A percentile compares a stretch with the other conserved stretches of the same genome.
Conservation (phyloP, 1,140 invertebrate genomes). For the Drosophila tropicalis region DNA sequence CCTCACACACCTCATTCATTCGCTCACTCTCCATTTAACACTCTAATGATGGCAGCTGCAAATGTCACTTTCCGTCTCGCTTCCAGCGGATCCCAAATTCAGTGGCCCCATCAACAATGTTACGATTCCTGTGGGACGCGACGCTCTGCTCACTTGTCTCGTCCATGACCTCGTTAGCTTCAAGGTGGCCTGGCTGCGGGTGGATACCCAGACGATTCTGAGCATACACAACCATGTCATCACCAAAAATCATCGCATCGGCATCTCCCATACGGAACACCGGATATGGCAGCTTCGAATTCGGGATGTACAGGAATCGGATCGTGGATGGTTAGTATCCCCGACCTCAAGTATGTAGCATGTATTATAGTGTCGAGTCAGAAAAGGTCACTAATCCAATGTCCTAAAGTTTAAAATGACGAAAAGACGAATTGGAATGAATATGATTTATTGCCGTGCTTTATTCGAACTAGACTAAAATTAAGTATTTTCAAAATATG, state of each 20-base stretch:
- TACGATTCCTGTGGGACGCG: conserved; percentile 90
- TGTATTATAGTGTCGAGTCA: too few relatives aligned
- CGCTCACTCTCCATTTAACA: conserved; percentile 55
- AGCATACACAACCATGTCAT: conserved; percentile 94
- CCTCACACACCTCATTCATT: neutral
- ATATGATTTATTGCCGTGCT: too few relatives aligned
- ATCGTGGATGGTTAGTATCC: conserved; percentile 87
- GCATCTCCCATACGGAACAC: conserved; percentile 91
- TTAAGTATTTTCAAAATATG: too few relatives aligned
- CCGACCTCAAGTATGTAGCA: conserved; percentile 84
- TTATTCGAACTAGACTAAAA: too few relatives aligned
- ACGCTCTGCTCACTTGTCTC: conserved; percentile 90
- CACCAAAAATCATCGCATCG: conserved; percentile 93
- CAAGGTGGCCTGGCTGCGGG: conserved; percentile 94
- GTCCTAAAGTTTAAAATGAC: too few relatives aligned
- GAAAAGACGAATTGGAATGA: too few relatives aligned
- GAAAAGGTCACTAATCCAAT: too few relatives aligned
- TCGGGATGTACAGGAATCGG: conserved; percentile 89
- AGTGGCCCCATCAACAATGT: conserved; percentile 91
- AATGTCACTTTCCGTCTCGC: conserved; percentile 49
- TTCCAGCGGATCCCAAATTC: conserved; percentile 87
- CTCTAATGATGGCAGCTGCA: conserved; percentile 57
- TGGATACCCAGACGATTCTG: conserved; percentile 95
- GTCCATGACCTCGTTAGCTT: conserved; percentile 91
- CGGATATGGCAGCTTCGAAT: conserved; percentile 94